These are phyloP conservation scores for Noctuana brunneofusca DNA, from an alignment of 2,888 invertebrate species.

Conservation along the genomic window DNA sequence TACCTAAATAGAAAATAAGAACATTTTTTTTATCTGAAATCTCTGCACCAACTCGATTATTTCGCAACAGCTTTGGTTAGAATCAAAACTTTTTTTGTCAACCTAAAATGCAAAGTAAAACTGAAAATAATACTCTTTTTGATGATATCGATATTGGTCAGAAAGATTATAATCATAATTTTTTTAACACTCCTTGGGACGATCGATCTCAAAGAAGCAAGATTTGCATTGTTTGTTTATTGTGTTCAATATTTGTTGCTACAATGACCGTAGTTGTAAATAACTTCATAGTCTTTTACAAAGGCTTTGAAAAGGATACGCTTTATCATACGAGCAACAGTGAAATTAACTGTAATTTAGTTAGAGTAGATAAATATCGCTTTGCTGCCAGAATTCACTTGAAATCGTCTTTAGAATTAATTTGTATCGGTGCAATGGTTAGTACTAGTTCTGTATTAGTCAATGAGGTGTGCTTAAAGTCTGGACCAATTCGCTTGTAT, in stretches of 20 bases:
- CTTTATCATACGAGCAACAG: conserved; percentile 31
- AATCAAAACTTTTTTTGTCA: neutral
- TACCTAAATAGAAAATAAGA: no score
- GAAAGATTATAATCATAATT: conserved; percentile 59
- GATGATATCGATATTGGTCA: conserved; percentile 46
- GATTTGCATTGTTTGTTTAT: conserved; percentile 56
- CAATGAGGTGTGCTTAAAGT: conserved; percentile 60
- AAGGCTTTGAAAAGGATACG: conserved; percentile 41
- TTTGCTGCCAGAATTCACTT: conserved; percentile 68
- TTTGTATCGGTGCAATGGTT: conserved; percentile 69
- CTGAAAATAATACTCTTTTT: conserved; percentile 38
- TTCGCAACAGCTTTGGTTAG: neutral
- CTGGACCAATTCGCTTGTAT: conserved; percentile 60
- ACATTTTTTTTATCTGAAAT: no score
- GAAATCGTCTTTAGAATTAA: conserved; percentile 53
- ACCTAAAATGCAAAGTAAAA: conserved; percentile 18
- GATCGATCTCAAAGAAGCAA: conserved; percentile 63
- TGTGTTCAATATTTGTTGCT: conserved; percentile 56
- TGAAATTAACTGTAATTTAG: conserved; percentile 58
- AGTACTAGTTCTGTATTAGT: conserved; percentile 58
- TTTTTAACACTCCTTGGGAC: conserved; percentile 69
- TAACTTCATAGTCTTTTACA: conserved; percentile 62
- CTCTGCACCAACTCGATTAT: neutral
- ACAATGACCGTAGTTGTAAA: conserved; percentile 56
- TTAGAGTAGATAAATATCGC: conserved; percentile 56